Evolutionary conservation across 2,797 vertebrate species (phyloP).

Genomic region (Silurus lanzhouensis): DNA sequence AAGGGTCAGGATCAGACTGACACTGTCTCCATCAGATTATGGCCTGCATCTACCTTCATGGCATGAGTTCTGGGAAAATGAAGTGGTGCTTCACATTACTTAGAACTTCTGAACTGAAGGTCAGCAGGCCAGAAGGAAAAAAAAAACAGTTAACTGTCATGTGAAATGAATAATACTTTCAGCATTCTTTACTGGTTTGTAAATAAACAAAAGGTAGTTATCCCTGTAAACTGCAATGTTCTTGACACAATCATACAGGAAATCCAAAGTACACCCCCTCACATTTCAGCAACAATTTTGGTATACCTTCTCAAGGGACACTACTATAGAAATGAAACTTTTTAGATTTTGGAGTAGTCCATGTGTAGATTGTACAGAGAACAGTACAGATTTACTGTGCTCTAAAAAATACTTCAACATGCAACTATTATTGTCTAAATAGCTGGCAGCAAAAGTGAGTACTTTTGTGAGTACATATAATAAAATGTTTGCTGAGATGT

Average conservation of each 20-base stretch:
- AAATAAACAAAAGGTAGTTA: slow-evolving; percentile 42
- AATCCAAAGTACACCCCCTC: background rate
- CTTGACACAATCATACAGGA: background rate
- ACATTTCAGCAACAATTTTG: too few relatives aligned
- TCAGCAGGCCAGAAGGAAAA: slow-evolving; percentile 34
- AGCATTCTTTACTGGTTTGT: slow-evolving; percentile 49
- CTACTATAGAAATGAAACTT: too few relatives aligned
- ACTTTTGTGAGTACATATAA: too few relatives aligned
- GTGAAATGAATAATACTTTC: slow-evolving; percentile 58
- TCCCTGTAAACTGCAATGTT: background rate
- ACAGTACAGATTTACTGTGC: too few relatives aligned
- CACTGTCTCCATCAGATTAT: background rate
- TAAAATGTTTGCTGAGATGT: too few relatives aligned
- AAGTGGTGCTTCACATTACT: background rate
- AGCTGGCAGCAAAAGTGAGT: too few relatives aligned
- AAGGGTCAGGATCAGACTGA: background rate
- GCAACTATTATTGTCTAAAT: too few relatives aligned
- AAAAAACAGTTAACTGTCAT: slow-evolving; percentile 48
- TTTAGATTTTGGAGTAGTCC: too few relatives aligned
- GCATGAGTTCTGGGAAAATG: background rate
- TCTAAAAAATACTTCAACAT: too few relatives aligned
- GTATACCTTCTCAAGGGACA: too few relatives aligned
- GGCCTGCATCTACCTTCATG: background rate
- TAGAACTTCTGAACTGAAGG: slow-evolving; percentile 6
- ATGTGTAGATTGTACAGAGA: too few relatives aligned